These are phyloP conservation scores for Zeus faber DNA, from an alignment of 2,113 vertebrate genomes.

Conservation along the genomic window DNA sequence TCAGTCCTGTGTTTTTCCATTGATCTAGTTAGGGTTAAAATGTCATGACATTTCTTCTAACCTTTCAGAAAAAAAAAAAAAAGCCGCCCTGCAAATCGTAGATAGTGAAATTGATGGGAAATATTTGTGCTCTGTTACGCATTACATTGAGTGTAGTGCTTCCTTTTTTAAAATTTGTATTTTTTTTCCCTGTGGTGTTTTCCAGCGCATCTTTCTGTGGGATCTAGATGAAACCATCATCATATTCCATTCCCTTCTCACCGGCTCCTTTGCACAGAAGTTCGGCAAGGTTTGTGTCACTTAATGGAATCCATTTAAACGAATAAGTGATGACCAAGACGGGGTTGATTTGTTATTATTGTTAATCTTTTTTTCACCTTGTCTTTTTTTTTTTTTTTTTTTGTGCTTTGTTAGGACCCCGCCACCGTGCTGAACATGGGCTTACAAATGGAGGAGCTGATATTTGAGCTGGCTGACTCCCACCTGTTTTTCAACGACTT, in stretches of 20 bases:
- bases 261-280: slow-evolving; percentile 94
- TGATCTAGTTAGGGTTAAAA: no score
- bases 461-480: slow-evolving; percentile 97
- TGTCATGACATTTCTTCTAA: no score
- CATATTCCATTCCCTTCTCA: slow-evolving; percentile 98
- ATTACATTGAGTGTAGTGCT: neutral
- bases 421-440: slow-evolving; percentile 91
- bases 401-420: slow-evolving; percentile 79
- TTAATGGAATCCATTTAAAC: no score
- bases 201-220: slow-evolving; percentile 93
- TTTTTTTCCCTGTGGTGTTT: neutral
- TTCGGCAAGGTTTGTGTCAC: slow-evolving; percentile 87
- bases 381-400: no score
- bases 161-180: neutral
- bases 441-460: slow-evolving; percentile 97
- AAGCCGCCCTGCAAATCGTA: no score
- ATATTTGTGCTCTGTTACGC: neutral
- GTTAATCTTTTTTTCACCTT: no score
- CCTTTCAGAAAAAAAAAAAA: no score
- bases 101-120: no score
- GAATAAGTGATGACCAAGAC: no score
- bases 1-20: no score
- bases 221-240: slow-evolving; percentile 99
- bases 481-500: slow-evolving; percentile 98
- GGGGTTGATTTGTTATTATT: no score